These are phyloP conservation scores for Microcebus ravelobensis DNA, from an alignment of 2,113 vertebrate species.

Conservation along the genomic window DNA sequence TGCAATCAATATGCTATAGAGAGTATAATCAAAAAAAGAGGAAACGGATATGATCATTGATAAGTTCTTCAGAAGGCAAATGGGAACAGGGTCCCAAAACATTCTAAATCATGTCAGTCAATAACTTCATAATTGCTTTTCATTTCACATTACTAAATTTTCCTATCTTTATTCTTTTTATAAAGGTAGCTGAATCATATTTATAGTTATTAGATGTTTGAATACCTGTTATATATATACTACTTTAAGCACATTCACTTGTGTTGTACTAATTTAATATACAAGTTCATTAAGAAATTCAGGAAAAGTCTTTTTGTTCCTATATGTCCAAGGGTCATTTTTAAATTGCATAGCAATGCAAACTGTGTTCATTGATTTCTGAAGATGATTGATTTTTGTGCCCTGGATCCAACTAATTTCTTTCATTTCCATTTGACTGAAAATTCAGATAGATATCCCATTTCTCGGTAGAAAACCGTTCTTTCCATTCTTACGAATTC, in stretches of 20 bases:
- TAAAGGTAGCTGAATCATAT: background rate
- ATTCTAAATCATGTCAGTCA: background rate
- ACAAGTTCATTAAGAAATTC: conserved; percentile 4
- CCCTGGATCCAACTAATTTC: background rate
- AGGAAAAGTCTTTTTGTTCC: background rate
- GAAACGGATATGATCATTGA: background rate
- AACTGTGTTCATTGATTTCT: background rate
- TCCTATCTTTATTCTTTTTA: background rate
- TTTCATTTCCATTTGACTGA: background rate
- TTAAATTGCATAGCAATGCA: background rate
- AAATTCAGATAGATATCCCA: background rate
- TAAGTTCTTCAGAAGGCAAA: background rate
- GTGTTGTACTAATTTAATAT: background rate
- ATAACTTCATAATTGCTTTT: conserved; percentile 35
- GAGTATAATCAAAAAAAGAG: background rate
- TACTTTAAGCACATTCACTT: background rate
- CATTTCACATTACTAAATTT: background rate
- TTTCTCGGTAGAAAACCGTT: background rate
- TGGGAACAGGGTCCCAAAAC: background rate
- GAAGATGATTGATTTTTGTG: background rate
- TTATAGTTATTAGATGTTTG: background rate
- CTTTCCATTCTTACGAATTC: background rate
- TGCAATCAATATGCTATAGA: background rate
- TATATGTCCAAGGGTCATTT: background rate
- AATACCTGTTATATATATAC: background rate